Evolutionary conservation across 2,888 invertebrate species (phyloP).

Genomic region (Aphidoletes aphidimyza): DNA sequence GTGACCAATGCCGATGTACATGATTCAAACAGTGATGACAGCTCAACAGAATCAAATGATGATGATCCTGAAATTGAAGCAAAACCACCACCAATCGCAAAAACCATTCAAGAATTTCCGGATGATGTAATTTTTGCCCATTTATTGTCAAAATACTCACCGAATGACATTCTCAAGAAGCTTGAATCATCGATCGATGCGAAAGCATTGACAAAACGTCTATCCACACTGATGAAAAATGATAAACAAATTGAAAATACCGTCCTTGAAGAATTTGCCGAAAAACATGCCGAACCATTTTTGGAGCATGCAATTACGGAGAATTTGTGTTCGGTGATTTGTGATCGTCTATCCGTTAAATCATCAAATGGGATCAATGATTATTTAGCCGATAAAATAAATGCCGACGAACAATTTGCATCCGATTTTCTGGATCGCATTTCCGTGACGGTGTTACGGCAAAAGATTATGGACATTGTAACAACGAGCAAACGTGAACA

Average conservation of each 20-base stretch:
- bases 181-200: slow-evolving; percentile 55
- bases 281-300: slow-evolving; percentile 65
- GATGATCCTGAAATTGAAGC: slow-evolving; percentile 35
- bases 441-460: not conserved
- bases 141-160: slow-evolving; percentile 3
- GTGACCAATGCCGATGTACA: not conserved
- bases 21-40: slow-evolving; percentile 28
- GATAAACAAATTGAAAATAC: slow-evolving; percentile 62
- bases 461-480: not conserved
- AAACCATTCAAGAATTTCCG: not conserved
- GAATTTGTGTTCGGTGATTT: slow-evolving; percentile 65
- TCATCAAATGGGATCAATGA: not conserved
- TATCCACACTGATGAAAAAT: slow-evolving; percentile 62
- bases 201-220: slow-evolving; percentile 61
- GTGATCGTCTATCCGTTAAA: slow-evolving; percentile 57
- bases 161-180: not conserved
- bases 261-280: slow-evolving; percentile 64
- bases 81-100: not conserved
- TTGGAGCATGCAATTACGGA: slow-evolving; percentile 65
- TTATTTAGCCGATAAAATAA: not conserved
- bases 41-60: slow-evolving; percentile 29
- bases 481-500: slow-evolving; percentile 1
- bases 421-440: not conserved
- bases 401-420: not conserved
- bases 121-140: slow-evolving; percentile 10